A percentile compares a stretch with the other conserved stretches of the same genome.
Evolutionary conservation across 2,113 vertebrate genomes (phyloP).

Genomic region (Australoheros scitulus): DNA sequence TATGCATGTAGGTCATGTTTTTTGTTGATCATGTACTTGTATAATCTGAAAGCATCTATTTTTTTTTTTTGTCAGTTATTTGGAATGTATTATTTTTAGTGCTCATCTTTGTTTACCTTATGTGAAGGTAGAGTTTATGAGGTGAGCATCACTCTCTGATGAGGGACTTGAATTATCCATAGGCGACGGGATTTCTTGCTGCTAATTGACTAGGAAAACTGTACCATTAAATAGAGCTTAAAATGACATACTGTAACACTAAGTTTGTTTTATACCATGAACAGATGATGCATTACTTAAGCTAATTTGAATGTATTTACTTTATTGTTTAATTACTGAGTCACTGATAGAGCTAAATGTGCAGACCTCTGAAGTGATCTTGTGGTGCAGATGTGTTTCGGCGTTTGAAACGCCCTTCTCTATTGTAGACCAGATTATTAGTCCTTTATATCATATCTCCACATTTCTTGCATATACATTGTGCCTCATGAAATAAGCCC

Average conservation of each 20-base stretch:
- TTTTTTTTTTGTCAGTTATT: neutral
- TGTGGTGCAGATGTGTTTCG: neutral
- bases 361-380: neutral
- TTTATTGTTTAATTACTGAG: slow-evolving; percentile 40
- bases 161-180: slow-evolving; percentile 9
- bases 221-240: slow-evolving; percentile 27
- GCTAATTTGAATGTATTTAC: slow-evolving; percentile 69
- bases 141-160: neutral
- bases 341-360: slow-evolving; percentile 15
- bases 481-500: slow-evolving; percentile 60
- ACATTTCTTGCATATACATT: slow-evolving; percentile 38
- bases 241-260: slow-evolving; percentile 32
- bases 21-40: neutral
- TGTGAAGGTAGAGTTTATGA: neutral
- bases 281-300: slow-evolving; percentile 35
- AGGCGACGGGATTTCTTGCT: slow-evolving; percentile 49
- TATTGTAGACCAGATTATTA: neutral
- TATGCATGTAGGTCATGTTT: slow-evolving; percentile 2
- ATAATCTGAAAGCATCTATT: neutral
- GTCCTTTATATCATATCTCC: neutral
- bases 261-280: slow-evolving; percentile 4
- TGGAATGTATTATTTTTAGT: slow-evolving; percentile 35
- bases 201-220: slow-evolving; percentile 46
- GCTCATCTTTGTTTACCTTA: slow-evolving; percentile 13
- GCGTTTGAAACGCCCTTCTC: neutral